Base-by-base conservation (phyloP, 2,113 vertebrate genomes). In the Holacanthus passer region DNA sequence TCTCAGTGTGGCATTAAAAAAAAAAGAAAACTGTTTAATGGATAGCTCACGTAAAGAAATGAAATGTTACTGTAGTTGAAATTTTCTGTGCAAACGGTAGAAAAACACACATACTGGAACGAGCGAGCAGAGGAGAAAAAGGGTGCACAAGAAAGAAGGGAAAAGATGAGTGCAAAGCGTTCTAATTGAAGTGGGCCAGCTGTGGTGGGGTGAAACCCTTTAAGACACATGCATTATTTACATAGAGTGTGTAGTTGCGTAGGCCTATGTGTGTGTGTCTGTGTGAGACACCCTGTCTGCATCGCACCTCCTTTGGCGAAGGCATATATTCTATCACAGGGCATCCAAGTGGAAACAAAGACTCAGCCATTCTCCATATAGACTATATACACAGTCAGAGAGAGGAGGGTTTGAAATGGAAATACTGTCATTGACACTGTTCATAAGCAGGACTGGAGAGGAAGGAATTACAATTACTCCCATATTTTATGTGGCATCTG, bases 211-310 rank as follows among this genome's bases (percentile, higher is more conserved):
- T 83, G 88, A 93, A 93, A 94, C 89, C 89, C 93, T 95, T 94
- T 94, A 94, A 95, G 93, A 93, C 81, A 87, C 87, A 92, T 95
- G 87, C 91, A 95, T 95, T 94, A 95, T 95, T 95, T 95, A 96
- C 91, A 89, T 81, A 72, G 80, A 81, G 82, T 64, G 68, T 87
- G 82, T 78, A 45, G 52, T 43, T 73, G 81, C 53, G 66, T 50
- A 45, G 35, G 32, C 16, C 14, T 59, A 53, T 69, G 82, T 60
- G 73, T 62, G 77, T 58, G 69, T 47, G 73, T 52, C 39, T 70
- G 84, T 67, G 72, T 45, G 72, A 60, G 77, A 90, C 73, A 82
- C 82, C 77, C 85, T 64, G 78, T 90, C 88, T 90, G 88, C 77
- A 87, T 93, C 64, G 66, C 86, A 83, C 86, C 89, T 93, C 86